Percentiles rank a stretch among this genome's conserved stretches.
phyloP scores from a whole-genome alignment of 2,888 invertebrate genomes.

The Watsonalla cultraria region DNA sequence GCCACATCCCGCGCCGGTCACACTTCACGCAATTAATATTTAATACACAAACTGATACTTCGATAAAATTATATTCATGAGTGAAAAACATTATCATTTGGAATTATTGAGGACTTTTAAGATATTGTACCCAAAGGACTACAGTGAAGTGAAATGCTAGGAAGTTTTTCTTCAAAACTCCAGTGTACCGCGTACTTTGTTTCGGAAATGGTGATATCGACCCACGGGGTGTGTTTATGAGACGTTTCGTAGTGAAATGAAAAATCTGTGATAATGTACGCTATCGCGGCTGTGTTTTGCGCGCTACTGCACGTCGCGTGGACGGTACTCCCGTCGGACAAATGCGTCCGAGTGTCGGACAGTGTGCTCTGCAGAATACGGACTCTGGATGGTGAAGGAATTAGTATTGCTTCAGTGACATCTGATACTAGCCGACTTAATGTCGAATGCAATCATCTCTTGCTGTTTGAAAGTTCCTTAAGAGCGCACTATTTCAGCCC shows the following conservation, averaged over 20 bases:
- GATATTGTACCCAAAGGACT: conserved; percentile 39
- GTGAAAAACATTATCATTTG: conserved; percentile 39
- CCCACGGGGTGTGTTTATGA: conserved; percentile 77
- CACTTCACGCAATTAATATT: conserved; percentile 68
- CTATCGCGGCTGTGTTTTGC: conserved; percentile 67
- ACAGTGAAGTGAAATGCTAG: conserved; percentile 71
- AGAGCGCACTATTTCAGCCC: conserved; percentile 84
- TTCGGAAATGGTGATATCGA: conserved; percentile 79
- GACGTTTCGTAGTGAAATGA: conserved; percentile 74
- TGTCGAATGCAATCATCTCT: conserved; percentile 87
- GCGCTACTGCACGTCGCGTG: conserved; percentile 76
- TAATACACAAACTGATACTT: conserved; percentile 60
- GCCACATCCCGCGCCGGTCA: conserved; percentile 49
- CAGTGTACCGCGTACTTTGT: conserved; percentile 72
- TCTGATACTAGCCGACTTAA: conserved; percentile 85
- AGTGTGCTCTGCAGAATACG: conserved; percentile 83
- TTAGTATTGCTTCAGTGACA: conserved; percentile 80
- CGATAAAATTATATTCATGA: conserved; percentile 41
- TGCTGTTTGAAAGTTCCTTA: conserved; percentile 88
- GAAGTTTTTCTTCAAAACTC: conserved; percentile 66
- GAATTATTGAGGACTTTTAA: conserved; percentile 34
- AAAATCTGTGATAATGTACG: conserved; percentile 76
- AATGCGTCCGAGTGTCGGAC: conserved; percentile 64
- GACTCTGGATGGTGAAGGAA: conserved; percentile 83
- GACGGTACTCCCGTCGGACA: conserved; percentile 73